Evolutionary conservation across 2,113 vertebrate genomes (phyloP).

Genomic region (Carollia perspicillata): DNA sequence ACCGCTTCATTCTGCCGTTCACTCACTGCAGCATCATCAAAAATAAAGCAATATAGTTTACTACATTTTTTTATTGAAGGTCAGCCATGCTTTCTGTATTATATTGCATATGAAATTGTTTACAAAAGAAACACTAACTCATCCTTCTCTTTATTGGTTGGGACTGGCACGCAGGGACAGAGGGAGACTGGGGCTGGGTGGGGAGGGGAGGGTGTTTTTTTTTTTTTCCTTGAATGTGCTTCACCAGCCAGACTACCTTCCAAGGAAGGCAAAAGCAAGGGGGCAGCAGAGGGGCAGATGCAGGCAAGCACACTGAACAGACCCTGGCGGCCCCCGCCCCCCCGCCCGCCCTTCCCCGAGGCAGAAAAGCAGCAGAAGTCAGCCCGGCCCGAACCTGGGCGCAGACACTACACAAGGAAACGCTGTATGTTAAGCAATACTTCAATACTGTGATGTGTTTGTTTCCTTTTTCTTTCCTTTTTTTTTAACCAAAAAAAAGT

Average conservation of each 20-base stretch:
- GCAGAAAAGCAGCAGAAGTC: constrained; percentile 74
- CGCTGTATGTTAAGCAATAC: constrained; percentile 87
- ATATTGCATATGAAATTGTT: constrained; percentile 88
- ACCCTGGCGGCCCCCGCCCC: constrained; percentile 68
- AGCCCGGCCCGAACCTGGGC: constrained; percentile 65
- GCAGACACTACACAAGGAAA: constrained; percentile 79
- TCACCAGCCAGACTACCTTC: constrained; percentile 62
- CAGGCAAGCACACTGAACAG: constrained; percentile 67
- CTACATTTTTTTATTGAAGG: constrained; percentile 84
- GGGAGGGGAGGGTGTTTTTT: constrained; percentile 46
- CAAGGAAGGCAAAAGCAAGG: constrained; percentile 36
- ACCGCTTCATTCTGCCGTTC: constrained; percentile 80
- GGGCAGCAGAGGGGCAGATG: constrained; percentile 45
- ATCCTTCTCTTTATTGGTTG: constrained; percentile 82
- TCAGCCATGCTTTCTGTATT: constrained; percentile 88
- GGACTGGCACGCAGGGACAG: constrained; percentile 76
- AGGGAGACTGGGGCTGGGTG: constrained; percentile 7
- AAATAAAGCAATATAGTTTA: constrained; percentile 89
- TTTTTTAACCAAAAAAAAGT: constrained; percentile 76
- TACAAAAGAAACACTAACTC: constrained; percentile 87
- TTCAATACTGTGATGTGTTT: constrained; percentile 84
- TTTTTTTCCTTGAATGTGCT: constrained; percentile 67
- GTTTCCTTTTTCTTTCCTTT: constrained; percentile 51
- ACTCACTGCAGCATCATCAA: constrained; percentile 83
- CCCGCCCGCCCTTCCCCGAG: constrained; percentile 77